Evolutionary conservation across 2,888 invertebrate species (phyloP).

Genomic region (Andrena bicolor): DNA sequence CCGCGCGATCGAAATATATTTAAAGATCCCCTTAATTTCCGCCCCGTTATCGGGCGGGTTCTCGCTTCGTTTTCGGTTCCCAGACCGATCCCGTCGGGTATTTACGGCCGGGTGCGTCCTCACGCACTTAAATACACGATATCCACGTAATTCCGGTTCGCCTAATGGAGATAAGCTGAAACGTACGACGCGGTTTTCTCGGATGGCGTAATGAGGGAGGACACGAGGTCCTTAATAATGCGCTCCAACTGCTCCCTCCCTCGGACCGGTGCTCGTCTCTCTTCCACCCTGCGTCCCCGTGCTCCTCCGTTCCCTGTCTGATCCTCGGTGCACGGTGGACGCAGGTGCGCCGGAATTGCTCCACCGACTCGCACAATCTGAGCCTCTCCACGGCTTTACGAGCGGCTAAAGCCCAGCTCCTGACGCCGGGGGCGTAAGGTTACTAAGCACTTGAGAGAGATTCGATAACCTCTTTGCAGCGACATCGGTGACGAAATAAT

Average conservation of each 20-base stretch:
- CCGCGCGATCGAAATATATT: conserved; percentile 29
- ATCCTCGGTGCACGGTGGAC: conserved; percentile 40
- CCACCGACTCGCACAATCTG: conserved; percentile 67
- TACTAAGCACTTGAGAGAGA: conserved; percentile 53
- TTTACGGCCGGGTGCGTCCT: conserved; percentile 24
- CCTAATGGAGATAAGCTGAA: conserved; percentile 76
- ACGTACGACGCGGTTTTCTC: conserved; percentile 75
- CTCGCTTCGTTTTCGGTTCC: conserved; percentile 26
- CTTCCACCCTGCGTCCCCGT: neutral
- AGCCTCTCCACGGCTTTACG: conserved; percentile 64
- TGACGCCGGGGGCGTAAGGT: conserved; percentile 44
- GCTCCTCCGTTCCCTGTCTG: neutral
- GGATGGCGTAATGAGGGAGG: conserved; percentile 75
- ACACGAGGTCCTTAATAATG: conserved; percentile 72
- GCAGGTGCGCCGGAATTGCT: conserved; percentile 72
- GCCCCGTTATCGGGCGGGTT: conserved; percentile 35
- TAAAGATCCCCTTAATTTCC: conserved; percentile 47
- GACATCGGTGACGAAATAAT: conserved; percentile 66
- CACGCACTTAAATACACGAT: conserved; percentile 47
- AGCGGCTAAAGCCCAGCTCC: conserved; percentile 56
- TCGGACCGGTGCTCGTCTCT: neutral
- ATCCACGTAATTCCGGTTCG: conserved; percentile 68
- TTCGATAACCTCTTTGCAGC: conserved; percentile 57
- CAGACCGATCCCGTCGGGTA: neutral
- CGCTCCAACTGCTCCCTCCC: conserved; percentile 46